Evolutionary conservation across 92 coral and sea anemone species (phyloP), one percentile per base, ranked within the genome.

Genomic region (Umimayanthus kanabou): DNA sequence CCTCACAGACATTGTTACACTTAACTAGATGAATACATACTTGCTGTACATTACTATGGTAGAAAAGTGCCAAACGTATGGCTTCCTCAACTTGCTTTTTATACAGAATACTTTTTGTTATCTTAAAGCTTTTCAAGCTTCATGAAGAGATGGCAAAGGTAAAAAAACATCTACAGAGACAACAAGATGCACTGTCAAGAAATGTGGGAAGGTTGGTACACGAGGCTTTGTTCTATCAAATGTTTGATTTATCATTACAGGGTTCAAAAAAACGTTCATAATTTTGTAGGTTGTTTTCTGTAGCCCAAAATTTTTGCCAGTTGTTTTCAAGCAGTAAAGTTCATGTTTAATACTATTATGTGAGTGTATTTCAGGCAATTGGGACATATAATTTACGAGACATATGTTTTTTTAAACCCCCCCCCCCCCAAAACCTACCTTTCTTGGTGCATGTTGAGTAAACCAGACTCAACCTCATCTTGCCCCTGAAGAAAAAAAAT

Each of bases 101-200:
- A 33, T 33, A 57, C 65, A 57, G 76, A 25, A 40, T 42, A 43
- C 43, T 55, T 61, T 40, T 77, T 88, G 9, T n/a, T 84, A 33
- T 69, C 45, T 67, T 47, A 43, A 85, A 96, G 99, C 76, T 97
- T 29, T 95, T 95, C 65, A 95, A 97, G 88, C 87, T 93, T 67
- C 97, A 97, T 28, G 94, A 97, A 86, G 99, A 97, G 84, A 95
- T 95, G 74, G 74, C 95, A 0, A 85, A 85, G 30, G 91, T 90
- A 5, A 79, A 89, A 58, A 97, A 97, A 88, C 96, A 95, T 89
- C 75, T 97, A 18, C 80, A 90, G 85, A 94, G 92, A 88, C 95
- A 97, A 70, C 87, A 90, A 85, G 95, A 90, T 87, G 95, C 98
- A 50, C 87, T 94, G 16, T 77, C 92, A 65, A 92, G 99, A 85